Percentiles rank a stretch among this genome's conserved stretches.
Conservation (phyloP, 1,140 invertebrate genomes). For the Trinorchestia longiramus region DNA sequence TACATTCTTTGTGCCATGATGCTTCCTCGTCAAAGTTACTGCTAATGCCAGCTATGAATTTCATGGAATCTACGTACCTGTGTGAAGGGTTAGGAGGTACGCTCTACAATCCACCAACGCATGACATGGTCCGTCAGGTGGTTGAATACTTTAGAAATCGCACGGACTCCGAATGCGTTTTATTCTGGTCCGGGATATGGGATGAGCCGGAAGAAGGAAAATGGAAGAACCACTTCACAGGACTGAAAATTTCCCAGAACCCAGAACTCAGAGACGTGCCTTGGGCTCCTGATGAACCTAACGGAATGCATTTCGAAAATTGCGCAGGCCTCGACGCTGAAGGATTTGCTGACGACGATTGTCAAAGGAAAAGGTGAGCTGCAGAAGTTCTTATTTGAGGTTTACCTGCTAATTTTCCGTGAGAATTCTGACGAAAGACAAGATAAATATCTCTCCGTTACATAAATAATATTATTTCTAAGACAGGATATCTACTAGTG, state of each 20-base stretch:
- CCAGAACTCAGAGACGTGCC: background rate
- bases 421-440: too few relatives aligned
- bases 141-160: background rate
- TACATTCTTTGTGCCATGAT: constrained; percentile 46
- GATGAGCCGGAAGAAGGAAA: constrained; percentile 56
- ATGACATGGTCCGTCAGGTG: background rate
- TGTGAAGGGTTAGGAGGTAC: constrained; percentile 61
- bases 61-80: constrained; percentile 45
- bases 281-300: constrained; percentile 61
- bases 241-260: background rate
- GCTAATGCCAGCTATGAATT: constrained; percentile 56
- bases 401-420: too few relatives aligned
- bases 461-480: too few relatives aligned
- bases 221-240: constrained; percentile 57
- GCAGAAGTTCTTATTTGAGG: background rate
- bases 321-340: constrained; percentile 57
- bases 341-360: constrained; percentile 59
- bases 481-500: too few relatives aligned
- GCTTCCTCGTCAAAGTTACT: background rate
- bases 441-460: too few relatives aligned
- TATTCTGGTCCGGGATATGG: constrained; percentile 58
- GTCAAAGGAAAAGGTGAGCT: constrained; percentile 21
- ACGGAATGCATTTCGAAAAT: constrained; percentile 61
- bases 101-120: constrained; percentile 42
- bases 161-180: background rate